Conservation (phyloP, 2,888 invertebrate species). For the Strigamia maritima region DNA sequence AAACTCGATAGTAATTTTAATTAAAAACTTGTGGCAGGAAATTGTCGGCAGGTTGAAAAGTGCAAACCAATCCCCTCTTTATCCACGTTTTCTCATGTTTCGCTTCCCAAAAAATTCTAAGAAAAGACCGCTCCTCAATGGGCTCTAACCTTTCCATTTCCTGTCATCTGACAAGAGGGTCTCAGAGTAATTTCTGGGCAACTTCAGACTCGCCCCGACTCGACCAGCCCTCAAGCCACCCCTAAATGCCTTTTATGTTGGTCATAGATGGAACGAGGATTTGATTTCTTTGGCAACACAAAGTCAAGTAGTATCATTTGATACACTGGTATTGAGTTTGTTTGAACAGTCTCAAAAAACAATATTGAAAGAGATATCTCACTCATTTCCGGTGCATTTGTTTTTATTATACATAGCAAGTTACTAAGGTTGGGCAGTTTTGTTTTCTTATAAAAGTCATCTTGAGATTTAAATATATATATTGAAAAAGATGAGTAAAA, state of each 20-base stretch:
- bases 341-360: neutral
- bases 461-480: neutral
- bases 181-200: neutral
- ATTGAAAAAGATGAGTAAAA: neutral
- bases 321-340: neutral
- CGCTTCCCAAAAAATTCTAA: neutral
- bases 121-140: neutral
- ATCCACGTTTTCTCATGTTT: neutral
- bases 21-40: neutral
- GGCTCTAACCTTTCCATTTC: neutral
- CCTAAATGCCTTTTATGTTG: neutral
- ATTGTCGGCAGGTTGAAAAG: neutral
- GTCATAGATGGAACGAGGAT: neutral
- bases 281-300: neutral
- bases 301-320: neutral
- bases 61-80: neutral
- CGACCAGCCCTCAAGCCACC: neutral
- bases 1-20: neutral
- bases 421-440: neutral
- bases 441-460: neutral
- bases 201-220: neutral
- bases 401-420: neutral
- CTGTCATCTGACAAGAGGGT: neutral
- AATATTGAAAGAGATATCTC: neutral
- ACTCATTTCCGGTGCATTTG: neutral